Conservation (phyloP, 2,797 vertebrate genomes). For the Pangasius macronema region DNA sequence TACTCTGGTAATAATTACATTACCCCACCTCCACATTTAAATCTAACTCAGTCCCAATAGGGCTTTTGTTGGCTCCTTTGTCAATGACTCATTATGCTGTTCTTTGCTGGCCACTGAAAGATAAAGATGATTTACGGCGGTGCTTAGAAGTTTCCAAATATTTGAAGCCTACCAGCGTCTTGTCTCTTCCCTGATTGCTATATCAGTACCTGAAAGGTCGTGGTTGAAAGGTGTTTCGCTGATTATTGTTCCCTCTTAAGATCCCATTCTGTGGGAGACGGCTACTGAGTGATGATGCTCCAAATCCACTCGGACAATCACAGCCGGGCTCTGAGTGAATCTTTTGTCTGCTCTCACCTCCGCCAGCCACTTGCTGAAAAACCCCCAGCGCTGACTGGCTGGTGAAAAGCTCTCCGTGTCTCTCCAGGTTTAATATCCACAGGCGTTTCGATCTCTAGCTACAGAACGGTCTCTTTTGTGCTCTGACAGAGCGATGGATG, state of each 20-base stretch:
- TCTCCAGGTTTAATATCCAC: slow-evolving; percentile 27
- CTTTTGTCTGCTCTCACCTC: slow-evolving; percentile 35
- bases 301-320: slow-evolving; percentile 31
- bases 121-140: slow-evolving; percentile 14
- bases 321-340: slow-evolving; percentile 20
- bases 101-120: not conserved
- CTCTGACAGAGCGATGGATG: slow-evolving; percentile 9
- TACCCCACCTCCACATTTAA: not conserved
- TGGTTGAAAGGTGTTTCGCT: slow-evolving; percentile 9
- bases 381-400: not conserved
- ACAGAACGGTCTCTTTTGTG: slow-evolving; percentile 36
- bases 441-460: slow-evolving; percentile 31
- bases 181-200: not conserved
- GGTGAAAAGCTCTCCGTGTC: not conserved
- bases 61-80: slow-evolving; percentile 8
- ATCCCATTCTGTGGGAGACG: slow-evolving; percentile 1
- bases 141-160: not conserved
- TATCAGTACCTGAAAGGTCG: slow-evolving; percentile 6
- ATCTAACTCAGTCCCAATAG: not conserved
- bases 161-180: not conserved
- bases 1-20: not conserved
- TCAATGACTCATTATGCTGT: not conserved
- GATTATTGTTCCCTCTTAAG: slow-evolving; percentile 23
- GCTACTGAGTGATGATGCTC: slow-evolving; percentile 34
- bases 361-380: not conserved